phyloP scores from a whole-genome alignment of 2,888 invertebrate species.

The Tipula helvola region DNA sequence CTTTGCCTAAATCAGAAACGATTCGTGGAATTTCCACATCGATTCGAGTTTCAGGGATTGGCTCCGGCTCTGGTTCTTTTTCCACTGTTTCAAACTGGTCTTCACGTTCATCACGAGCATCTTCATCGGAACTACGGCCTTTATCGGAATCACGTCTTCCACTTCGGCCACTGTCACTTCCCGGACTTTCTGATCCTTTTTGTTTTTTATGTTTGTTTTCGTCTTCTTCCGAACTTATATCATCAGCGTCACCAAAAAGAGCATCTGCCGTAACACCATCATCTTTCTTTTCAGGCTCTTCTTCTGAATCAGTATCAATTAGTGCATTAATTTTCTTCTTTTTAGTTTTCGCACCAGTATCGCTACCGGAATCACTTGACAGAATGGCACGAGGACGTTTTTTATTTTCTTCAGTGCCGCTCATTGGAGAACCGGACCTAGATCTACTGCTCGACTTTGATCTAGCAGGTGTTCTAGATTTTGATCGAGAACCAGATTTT shows the following conservation, averaged over 20 bases:
- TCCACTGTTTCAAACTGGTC: slow-evolving; percentile 17
- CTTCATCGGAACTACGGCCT: slow-evolving; percentile 37
- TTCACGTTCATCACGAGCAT: slow-evolving; percentile 26
- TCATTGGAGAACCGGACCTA: slow-evolving; percentile 26
- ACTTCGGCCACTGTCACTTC: slow-evolving; percentile 20
- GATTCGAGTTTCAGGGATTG: slow-evolving; percentile 82
- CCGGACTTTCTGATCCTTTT: slow-evolving; percentile 22
- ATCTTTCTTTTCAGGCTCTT: slow-evolving; percentile 33
- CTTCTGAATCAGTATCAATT: slow-evolving; percentile 58
- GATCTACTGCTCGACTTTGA: slow-evolving; percentile 22
- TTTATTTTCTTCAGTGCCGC: slow-evolving; percentile 30
- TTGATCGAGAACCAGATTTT: slow-evolving; percentile 13
- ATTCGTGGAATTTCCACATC: slow-evolving; percentile 96
- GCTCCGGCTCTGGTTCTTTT: slow-evolving; percentile 63
- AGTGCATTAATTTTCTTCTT: slow-evolving; percentile 42
- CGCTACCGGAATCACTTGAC: slow-evolving; percentile 40
- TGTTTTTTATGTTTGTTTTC: slow-evolving; percentile 30
- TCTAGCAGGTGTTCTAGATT: slow-evolving; percentile 9
- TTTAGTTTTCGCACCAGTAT: slow-evolving; percentile 25
- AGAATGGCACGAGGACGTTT: slow-evolving; percentile 34
- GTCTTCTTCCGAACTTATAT: slow-evolving; percentile 81
- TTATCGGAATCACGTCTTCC: slow-evolving; percentile 23
- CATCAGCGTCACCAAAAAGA: slow-evolving; percentile 86
- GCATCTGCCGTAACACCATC: slow-evolving; percentile 53
- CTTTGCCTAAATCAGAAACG: slow-evolving; percentile 79